Base-by-base conservation (phyloP, 1,140 invertebrate genomes). In the Sycophaga agraensis region DNA sequence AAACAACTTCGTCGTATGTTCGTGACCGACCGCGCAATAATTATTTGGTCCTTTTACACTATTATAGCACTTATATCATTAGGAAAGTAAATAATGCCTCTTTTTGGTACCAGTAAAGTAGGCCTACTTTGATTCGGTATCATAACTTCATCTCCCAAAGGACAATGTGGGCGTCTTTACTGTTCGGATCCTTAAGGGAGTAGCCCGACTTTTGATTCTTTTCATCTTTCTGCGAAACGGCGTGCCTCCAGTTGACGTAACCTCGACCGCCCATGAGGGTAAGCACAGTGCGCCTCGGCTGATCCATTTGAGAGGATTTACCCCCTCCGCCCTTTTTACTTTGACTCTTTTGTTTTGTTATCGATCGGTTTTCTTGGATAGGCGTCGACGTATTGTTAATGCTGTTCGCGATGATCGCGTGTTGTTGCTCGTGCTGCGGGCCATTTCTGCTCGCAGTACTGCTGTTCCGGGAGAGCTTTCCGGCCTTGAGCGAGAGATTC, bases 81-180 rank as follows among this genome's bases (percentile, higher is more conserved):
- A 59, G 55, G 56, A 54, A 64, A 64, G 56, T 64, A 59, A 64
- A 64, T 63, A 64, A 64, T 64, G 62, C 62, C 62, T 64, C 62
- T 37, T 54, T 59, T 58, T 64, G 55, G 56, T 64, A 57, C 39
- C 37, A 58, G 40, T 63, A 63, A 63, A 58, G 55, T 17, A 51
- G 46, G 48, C 46, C 24, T 50, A 57, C 37, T 45, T 12, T 53
- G 46, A 67, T 68, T 68, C 53, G 68, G 65, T 70, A 82, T 86
- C 83, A 94, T 84, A 94, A 86, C 72, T 94, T 93, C 84, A 92
- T 91, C 81, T 95, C 93, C 92, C 92, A 94, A 11, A 94, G 83
- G 34, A 94, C 88, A 66, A 94, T 88, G 79, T 94, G 90, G 12
- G 92, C 91, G 82, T 94, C 91, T 66, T 85, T 89, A 68, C 83